Base-by-base conservation (phyloP, 1,140 invertebrate genomes). In the Macrocentrus cingulum region DNA sequence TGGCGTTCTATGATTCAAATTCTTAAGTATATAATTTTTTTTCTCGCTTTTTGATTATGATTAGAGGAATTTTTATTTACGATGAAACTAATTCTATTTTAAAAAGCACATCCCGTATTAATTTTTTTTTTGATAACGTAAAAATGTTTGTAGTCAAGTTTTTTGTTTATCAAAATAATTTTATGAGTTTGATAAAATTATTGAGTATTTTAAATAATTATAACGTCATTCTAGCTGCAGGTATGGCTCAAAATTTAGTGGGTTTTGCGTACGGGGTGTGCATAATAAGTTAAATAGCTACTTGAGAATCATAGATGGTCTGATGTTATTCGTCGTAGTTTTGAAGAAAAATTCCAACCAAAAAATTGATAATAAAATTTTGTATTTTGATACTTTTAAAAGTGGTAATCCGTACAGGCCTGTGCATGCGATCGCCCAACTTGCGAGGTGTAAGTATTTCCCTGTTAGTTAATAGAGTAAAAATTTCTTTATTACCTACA, bases 381-480 rank as follows among this genome's bases (percentile, higher is more conserved):
- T 65, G 61, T 67, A 65, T 67, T 69, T 75, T 69, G 64, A 66
- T 65, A 70, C 61, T 75, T 72, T 72, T 71, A 71, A 72, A 61
- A 66, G 63, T 70, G 64, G 70, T 75, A 70, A 66, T 63, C 70
- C 65, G 66, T 72, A 68, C 85, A 89, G 87, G 81, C 84, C 87
- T 80, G 84, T 90, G 87, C 89, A 91, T 89, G 90, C 89, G 76
- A 86, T 91, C 84, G 88, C 87, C 83, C 84, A 87, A 74, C 84
- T 91, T 77, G 87, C 88, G 75, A 87, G 87, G 85, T 91, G 90
- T 92, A 90, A 92, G 91, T 92, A 90, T 83, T 42, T 63, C 68
- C 61, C 60, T 63, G 25, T 34, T 67, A 70, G 65, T 66, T 64
- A 41, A 32, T 59, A 39, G 18, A 18, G 37, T 55, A 57, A 36